Evolutionary conservation across 2,888 invertebrate species (phyloP).

Genomic region (Lithophane ornitopus): DNA sequence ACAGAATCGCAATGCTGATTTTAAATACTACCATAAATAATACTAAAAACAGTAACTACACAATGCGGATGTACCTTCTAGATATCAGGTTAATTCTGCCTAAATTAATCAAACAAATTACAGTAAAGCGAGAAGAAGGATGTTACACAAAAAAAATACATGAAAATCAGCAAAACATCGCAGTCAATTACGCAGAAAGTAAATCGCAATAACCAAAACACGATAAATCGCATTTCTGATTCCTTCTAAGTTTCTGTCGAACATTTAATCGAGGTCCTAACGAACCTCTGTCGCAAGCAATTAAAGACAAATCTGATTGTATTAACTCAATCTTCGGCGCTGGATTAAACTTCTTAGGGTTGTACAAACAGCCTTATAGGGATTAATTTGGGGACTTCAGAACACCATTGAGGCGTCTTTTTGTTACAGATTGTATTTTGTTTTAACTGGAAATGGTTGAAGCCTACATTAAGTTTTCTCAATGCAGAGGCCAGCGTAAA

Average conservation of each 20-base stretch:
- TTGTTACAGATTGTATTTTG: constrained; percentile 10
- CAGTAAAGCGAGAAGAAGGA: no score
- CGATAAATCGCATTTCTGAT: constrained; percentile 41
- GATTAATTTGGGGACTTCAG: constrained; percentile 53
- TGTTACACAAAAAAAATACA: no score
- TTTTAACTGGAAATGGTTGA: constrained; percentile 1
- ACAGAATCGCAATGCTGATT: no score
- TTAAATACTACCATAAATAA: no score
- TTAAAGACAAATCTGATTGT: constrained; percentile 64
- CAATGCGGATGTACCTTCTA: no score
- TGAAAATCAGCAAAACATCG: constrained; percentile 4
- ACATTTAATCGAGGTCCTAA: constrained; percentile 37
- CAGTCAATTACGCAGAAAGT: not conserved
- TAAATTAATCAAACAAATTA: no score
- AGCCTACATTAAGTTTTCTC: not conserved
- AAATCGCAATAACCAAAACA: constrained; percentile 32
- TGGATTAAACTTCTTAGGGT: constrained; percentile 53
- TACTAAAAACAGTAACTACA: no score
- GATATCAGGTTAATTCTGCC: no score
- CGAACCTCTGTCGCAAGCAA: constrained; percentile 56
- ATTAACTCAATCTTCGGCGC: constrained; percentile 63
- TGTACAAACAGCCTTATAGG: constrained; percentile 48
- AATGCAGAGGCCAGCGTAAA: not conserved
- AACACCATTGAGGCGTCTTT: constrained; percentile 28
- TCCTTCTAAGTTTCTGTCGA: constrained; percentile 39